A percentile compares a stretch with the other conserved stretches of the same genome.
These are phyloP conservation scores for Pluvianellus socialis DNA, from an alignment of 2,113 vertebrate genomes.

Conservation along the genomic window DNA sequence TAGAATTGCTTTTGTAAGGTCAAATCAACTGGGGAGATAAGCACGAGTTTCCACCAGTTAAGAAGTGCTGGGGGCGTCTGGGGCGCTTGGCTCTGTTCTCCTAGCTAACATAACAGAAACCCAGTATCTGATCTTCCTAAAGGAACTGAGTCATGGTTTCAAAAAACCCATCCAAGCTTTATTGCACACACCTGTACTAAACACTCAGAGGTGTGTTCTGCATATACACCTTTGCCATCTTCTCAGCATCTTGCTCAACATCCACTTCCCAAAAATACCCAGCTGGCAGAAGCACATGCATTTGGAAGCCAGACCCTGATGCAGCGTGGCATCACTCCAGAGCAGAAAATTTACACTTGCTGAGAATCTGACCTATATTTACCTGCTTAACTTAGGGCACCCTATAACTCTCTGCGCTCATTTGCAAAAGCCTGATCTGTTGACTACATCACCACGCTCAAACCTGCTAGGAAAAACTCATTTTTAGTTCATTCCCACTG, in stretches of 20 bases:
- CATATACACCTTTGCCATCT: conserved; percentile 16
- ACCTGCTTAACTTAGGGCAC: neutral
- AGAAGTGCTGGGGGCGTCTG: neutral
- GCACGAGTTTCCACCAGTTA: neutral
- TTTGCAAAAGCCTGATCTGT: neutral
- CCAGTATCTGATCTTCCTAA: conserved; percentile 59
- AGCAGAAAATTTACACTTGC: neutral
- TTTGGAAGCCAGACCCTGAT: neutral
- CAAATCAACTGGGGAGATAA: neutral
- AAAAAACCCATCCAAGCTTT: conserved; percentile 48
- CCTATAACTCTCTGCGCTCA: neutral
- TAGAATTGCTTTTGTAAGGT: neutral
- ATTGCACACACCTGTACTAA: conserved; percentile 38
- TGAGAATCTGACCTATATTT: neutral
- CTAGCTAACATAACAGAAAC: conserved; percentile 46
- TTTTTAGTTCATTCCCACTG: neutral
- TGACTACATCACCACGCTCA: neutral
- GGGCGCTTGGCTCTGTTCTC: neutral
- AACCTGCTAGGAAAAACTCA: conserved; percentile 6
- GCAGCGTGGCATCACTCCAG: neutral
- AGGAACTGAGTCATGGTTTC: conserved; percentile 66
- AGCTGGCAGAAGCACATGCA: neutral
- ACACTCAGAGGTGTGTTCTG: conserved; percentile 30
- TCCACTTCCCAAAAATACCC: neutral
- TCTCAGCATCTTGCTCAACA: conserved; percentile 42